Percentiles rank a stretch among this genome's conserved stretches.
These are phyloP conservation scores for Ranitomeya variabilis DNA, from an alignment of 2,113 vertebrate species.

Conservation along the genomic window DNA sequence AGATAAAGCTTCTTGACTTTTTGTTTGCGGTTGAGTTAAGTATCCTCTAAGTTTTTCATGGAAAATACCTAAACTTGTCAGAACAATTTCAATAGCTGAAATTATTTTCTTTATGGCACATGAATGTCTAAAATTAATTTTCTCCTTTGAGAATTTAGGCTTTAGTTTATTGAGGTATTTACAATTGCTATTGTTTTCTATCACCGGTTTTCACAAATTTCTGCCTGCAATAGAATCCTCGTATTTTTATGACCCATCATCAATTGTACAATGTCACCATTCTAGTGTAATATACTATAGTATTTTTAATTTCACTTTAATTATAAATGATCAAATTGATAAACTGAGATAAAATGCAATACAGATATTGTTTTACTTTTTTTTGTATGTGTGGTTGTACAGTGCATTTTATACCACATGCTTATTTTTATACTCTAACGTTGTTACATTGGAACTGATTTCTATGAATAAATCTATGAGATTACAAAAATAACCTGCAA, in stretches of 20 bases:
- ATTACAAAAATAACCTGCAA: no score
- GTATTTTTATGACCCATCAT: neutral
- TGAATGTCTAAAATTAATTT: conserved; percentile 53
- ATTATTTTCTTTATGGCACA: conserved; percentile 32
- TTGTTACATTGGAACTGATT: neutral
- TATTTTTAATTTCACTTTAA: neutral
- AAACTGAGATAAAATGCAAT: neutral
- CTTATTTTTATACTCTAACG: neutral
- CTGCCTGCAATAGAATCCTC: neutral
- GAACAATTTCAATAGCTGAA: conserved; percentile 50
- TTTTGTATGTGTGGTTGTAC: neutral
- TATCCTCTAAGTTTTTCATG: conserved; percentile 27
- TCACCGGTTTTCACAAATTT: conserved; percentile 6
- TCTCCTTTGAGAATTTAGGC: conserved; percentile 34
- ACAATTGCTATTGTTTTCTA: conserved; percentile 53
- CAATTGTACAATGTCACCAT: neutral
- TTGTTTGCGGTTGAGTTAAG: conserved; percentile 46
- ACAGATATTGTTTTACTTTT: neutral
- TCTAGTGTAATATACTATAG: neutral
- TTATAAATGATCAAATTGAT: neutral
- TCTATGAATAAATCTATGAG: neutral
- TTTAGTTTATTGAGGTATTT: conserved; percentile 54
- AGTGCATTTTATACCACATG: neutral
- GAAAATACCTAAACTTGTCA: conserved; percentile 50
- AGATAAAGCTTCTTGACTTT: conserved; percentile 49